phyloP scores from a whole-genome alignment of 2,113 vertebrate species.

The Opisthocomus hoazin region DNA sequence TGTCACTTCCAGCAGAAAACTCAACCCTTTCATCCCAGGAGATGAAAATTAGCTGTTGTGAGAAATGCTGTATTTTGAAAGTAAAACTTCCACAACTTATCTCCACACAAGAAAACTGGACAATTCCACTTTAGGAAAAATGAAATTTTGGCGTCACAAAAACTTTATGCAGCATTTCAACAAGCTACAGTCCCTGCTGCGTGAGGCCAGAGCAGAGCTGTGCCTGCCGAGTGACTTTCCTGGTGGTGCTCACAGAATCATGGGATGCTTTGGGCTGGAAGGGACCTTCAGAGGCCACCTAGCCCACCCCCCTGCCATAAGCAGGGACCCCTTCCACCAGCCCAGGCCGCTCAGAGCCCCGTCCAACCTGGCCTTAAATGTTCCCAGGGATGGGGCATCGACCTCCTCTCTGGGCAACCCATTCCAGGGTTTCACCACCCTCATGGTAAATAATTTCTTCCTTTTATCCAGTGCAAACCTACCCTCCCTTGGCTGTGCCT shows the following conservation, averaged over 20 bases:
- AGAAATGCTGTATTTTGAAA: background rate
- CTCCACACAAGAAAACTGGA: background rate
- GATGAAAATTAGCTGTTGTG: background rate
- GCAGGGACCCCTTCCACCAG: too few species aligned
- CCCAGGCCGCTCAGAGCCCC: too few species aligned
- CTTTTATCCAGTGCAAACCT: too few species aligned
- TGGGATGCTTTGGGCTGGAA: too few species aligned
- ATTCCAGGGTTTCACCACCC: too few species aligned
- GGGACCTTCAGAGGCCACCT: too few species aligned
- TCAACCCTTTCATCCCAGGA: background rate
- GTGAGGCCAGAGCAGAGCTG: background rate
- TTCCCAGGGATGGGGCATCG: too few species aligned
- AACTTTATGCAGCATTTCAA: background rate
- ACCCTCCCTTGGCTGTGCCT: too few species aligned
- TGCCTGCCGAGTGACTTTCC: background rate
- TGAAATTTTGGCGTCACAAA: background rate
- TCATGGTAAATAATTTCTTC: too few species aligned
- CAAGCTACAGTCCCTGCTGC: background rate
- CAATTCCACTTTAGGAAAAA: background rate
- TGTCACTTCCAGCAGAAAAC: background rate
- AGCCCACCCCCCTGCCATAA: too few species aligned
- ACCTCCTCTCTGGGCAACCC: too few species aligned
- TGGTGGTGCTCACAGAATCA: fast-evolving
- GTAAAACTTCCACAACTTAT: background rate
- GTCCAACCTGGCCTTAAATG: too few species aligned